phyloP scores from a whole-genome alignment of 2,888 invertebrate genomes.

The Pollenia angustigena region DNA sequence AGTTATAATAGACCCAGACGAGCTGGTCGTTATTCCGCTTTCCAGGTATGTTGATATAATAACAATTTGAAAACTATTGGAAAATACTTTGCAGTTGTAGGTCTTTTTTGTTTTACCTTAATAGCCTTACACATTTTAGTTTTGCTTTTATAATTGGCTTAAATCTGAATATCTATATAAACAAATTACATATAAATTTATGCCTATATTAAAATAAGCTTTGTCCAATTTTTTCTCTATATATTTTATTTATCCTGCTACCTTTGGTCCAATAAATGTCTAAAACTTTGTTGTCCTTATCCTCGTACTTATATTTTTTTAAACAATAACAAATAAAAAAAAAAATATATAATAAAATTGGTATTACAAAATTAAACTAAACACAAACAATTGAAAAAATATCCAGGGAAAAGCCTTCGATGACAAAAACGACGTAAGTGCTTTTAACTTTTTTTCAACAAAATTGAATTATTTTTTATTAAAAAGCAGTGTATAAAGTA shows the following conservation, averaged over 20 bases:
- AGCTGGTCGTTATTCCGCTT: conserved; percentile 97
- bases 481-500: conserved; percentile 37
- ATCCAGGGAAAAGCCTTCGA: conserved; percentile 82
- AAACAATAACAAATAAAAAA: conserved; percentile 42
- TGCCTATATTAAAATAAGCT: conserved; percentile 50
- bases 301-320: conserved; percentile 47
- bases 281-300: conserved; percentile 60
- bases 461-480: background rate
- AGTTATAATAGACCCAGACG: conserved; percentile 97
- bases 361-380: conserved; percentile 57
- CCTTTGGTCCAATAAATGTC: conserved; percentile 42
- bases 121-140: conserved; percentile 39
- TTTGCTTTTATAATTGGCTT: conserved; percentile 56
- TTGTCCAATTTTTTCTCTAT: conserved; percentile 64
- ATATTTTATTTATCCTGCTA: conserved; percentile 61
- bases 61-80: background rate
- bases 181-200: conserved; percentile 9
- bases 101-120: conserved; percentile 32
- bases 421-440: conserved; percentile 82
- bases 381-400: conserved; percentile 55
- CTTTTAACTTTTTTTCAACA: conserved; percentile 63
- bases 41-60: conserved; percentile 89
- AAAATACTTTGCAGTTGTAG: conserved; percentile 42
- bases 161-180: conserved; percentile 17
- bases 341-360: conserved; percentile 53